Percentiles rank a stretch among this genome's conserved stretches.
These are phyloP conservation scores for Troides oblongomaculatus DNA, from an alignment of 2,888 invertebrate species.

Conservation along the genomic window DNA sequence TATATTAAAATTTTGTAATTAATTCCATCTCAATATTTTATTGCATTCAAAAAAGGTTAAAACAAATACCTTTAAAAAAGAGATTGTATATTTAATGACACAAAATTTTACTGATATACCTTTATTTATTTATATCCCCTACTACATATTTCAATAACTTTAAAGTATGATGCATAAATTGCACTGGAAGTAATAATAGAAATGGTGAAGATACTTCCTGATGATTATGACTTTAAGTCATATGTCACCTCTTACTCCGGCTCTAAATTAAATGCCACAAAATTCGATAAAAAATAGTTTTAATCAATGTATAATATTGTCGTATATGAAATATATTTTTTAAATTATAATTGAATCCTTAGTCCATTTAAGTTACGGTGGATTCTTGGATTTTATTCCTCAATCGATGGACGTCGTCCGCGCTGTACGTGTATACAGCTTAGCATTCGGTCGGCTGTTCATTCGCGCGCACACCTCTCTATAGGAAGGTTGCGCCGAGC, in stretches of 20 bases:
- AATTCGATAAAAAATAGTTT: too few species aligned
- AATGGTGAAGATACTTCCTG: too few species aligned
- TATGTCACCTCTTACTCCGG: too few species aligned
- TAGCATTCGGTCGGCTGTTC: constrained; percentile 39
- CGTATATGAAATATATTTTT: not conserved
- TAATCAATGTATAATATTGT: too few species aligned
- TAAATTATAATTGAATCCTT: constrained; percentile 6
- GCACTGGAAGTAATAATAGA: too few species aligned
- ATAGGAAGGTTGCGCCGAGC: constrained; percentile 53
- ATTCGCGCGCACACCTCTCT: constrained; percentile 68
- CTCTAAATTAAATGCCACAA: too few species aligned
- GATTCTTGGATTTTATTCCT: constrained; percentile 33
- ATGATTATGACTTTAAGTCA: too few species aligned
- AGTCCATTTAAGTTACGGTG: constrained; percentile 17
- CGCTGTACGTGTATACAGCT: constrained; percentile 33
- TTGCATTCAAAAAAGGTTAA: not conserved
- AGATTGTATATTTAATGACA: constrained; percentile 1
- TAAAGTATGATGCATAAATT: too few species aligned
- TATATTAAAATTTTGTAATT: constrained; percentile 19
- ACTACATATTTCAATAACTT: too few species aligned
- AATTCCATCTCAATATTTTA: constrained; percentile 12
- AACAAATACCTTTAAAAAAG: constrained; percentile 18
- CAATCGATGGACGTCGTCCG: constrained; percentile 39
- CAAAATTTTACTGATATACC: too few species aligned
- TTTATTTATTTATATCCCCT: too few species aligned